A percentile compares a stretch with the other conserved stretches of the same genome.
These are phyloP conservation scores for Mobula hypostoma DNA, from an alignment of 2,113 vertebrate species.

Conservation along the genomic window DNA sequence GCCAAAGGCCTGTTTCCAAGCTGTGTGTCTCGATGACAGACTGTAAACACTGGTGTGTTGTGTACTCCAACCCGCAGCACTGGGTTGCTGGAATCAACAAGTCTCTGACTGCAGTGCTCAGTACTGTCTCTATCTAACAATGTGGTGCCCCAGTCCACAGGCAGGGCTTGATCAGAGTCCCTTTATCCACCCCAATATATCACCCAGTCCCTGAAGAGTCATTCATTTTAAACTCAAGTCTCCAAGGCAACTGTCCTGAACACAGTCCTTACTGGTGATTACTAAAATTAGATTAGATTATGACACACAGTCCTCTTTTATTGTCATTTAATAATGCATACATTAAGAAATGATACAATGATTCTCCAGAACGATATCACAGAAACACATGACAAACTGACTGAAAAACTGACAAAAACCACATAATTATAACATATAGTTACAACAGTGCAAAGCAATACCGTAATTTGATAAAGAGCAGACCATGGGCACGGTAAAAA, in stretches of 20 bases:
- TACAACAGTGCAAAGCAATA: no score
- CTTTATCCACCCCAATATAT: conserved; percentile 25
- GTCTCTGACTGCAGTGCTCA: neutral
- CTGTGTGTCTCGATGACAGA: neutral
- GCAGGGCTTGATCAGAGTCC: conserved; percentile 38
- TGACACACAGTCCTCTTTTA: no score
- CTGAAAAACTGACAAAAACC: no score
- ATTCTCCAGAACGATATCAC: no score
- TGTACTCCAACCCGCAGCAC: neutral
- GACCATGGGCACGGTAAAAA: no score
- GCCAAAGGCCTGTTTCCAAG: neutral
- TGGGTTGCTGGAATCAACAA: neutral
- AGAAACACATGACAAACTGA: no score
- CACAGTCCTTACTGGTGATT: neutral
- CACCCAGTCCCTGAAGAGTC: neutral
- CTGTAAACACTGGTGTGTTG: neutral
- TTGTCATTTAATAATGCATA: no score
- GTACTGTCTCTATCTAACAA: conserved; percentile 33
- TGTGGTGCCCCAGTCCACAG: neutral
- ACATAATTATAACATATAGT: no score
- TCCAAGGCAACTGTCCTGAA: neutral
- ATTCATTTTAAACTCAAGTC: neutral
- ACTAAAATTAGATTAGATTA: neutral
- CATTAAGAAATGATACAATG: no score
- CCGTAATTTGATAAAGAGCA: no score